Evolutionary conservation across 2,113 vertebrate species (phyloP).

Genomic region (Peromyscus leucopus): DNA sequence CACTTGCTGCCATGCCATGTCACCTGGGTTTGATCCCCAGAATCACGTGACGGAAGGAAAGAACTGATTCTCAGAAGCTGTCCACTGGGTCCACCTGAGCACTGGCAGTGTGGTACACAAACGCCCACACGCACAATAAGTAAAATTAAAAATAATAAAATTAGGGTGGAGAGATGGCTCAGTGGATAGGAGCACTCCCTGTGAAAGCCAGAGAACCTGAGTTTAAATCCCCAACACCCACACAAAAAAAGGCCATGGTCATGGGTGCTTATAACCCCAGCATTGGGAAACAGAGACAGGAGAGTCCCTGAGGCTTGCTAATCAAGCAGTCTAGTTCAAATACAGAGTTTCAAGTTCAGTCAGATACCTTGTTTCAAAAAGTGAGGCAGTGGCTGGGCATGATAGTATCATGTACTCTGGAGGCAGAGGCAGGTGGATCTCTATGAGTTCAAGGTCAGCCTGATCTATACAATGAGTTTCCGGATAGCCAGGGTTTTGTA

Average conservation of each 20-base stretch:
- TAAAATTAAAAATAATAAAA: background rate
- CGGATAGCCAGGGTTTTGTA: background rate
- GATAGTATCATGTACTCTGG: background rate
- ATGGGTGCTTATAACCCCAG: background rate
- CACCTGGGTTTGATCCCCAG: background rate
- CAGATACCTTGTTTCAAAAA: background rate
- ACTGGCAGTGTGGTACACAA: background rate
- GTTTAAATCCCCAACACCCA: background rate
- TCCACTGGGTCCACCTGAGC: background rate
- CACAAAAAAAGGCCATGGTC: background rate
- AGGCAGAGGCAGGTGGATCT: background rate
- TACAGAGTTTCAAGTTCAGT: background rate
- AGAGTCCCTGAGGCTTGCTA: background rate
- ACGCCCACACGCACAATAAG: background rate
- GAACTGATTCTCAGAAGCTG: background rate
- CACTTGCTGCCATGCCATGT: background rate
- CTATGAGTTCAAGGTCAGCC: background rate
- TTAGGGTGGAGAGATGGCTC: background rate
- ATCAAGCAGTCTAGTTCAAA: background rate
- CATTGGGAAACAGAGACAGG: background rate
- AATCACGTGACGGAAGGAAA: background rate
- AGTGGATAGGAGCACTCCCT: background rate
- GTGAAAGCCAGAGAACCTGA: background rate
- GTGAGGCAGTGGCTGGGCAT: background rate
- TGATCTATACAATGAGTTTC: background rate